Percentiles rank a stretch among this genome's conserved stretches.
These are phyloP conservation scores for Drosophila virilis DNA, from an alignment of 1,140 invertebrate genomes.

Conservation along the genomic window DNA sequence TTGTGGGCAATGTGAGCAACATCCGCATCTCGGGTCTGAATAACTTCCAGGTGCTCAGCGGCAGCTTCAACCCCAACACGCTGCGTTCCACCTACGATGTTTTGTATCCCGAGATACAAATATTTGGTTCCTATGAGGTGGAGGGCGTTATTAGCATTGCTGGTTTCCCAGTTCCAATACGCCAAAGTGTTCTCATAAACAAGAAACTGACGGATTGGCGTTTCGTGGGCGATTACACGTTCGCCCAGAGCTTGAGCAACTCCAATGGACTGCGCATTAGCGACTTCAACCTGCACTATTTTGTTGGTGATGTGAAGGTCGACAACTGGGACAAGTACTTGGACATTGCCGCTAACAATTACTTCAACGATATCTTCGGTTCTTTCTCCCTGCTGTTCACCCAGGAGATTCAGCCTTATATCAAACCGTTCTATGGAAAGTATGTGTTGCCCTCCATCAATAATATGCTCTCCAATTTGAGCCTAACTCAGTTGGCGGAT, in stretches of 20 bases:
- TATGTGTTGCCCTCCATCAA: constrained; percentile 47
- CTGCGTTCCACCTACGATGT: constrained; percentile 50
- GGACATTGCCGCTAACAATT: constrained; percentile 63
- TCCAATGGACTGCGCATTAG: constrained; percentile 46
- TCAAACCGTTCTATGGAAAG: constrained; percentile 21
- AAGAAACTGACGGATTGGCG: constrained; percentile 60
- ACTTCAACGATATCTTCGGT: constrained; percentile 33
- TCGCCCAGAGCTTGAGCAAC: constrained; percentile 41
- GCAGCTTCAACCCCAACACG: constrained; percentile 43
- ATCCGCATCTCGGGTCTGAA: constrained; percentile 55
- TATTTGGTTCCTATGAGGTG: constrained; percentile 47
- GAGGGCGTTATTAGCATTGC: constrained; percentile 52
- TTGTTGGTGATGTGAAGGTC: constrained; percentile 39
- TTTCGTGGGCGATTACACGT: constrained; percentile 53
- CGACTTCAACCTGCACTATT: constrained; percentile 53
- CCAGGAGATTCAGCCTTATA: constrained; percentile 51
- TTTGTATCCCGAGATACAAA: constrained; percentile 56
- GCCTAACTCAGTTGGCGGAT: constrained; percentile 46
- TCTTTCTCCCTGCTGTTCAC: constrained; percentile 28
- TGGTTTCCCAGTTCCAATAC: constrained; percentile 38
- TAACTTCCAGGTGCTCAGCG: constrained; percentile 48
- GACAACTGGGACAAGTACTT: constrained; percentile 60
- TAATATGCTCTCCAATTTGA: constrained; percentile 37
- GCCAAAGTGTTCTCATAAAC: constrained; percentile 50
- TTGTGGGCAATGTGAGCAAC: constrained; percentile 61